Evolutionary conservation across 2,113 vertebrate species (phyloP).

Genomic region (Zeus faber): DNA sequence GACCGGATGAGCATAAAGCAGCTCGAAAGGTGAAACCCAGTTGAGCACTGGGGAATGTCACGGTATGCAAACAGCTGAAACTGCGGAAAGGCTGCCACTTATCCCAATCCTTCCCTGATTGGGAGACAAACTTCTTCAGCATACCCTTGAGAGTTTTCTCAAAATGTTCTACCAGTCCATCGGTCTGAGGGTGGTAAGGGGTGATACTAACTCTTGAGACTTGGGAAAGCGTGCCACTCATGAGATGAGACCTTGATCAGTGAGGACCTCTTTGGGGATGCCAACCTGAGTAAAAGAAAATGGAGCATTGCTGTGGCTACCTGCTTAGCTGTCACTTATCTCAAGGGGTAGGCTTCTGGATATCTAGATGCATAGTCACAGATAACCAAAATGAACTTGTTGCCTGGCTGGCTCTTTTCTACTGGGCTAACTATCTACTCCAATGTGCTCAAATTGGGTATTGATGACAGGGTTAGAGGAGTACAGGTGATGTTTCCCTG

Average conservation of each 20-base stretch:
- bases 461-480: neutral
- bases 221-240: too few species aligned
- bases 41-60: slow-evolving; percentile 3
- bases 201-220: neutral
- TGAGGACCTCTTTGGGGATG: too few species aligned
- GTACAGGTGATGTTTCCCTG: slow-evolving; percentile 1
- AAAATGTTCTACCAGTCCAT: neutral
- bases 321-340: too few species aligned
- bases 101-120: neutral
- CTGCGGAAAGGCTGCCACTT: neutral
- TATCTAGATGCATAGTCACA: too few species aligned
- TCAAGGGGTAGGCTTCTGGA: too few species aligned
- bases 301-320: too few species aligned
- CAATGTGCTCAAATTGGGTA: slow-evolving; percentile 1
- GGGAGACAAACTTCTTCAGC: neutral
- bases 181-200: too few species aligned
- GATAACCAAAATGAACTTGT: too few species aligned
- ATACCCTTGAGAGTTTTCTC: neutral
- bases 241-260: too few species aligned
- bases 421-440: neutral
- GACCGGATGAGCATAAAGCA: neutral
- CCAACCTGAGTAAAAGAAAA: too few species aligned
- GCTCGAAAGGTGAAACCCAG: neutral
- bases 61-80: slow-evolving; percentile 3
- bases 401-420: too few species aligned